A percentile compares a stretch with the other conserved stretches of the same genome.
These are phyloP conservation scores for Callospermophilus lateralis DNA, from an alignment of 2,113 vertebrate species.

Conservation along the genomic window DNA sequence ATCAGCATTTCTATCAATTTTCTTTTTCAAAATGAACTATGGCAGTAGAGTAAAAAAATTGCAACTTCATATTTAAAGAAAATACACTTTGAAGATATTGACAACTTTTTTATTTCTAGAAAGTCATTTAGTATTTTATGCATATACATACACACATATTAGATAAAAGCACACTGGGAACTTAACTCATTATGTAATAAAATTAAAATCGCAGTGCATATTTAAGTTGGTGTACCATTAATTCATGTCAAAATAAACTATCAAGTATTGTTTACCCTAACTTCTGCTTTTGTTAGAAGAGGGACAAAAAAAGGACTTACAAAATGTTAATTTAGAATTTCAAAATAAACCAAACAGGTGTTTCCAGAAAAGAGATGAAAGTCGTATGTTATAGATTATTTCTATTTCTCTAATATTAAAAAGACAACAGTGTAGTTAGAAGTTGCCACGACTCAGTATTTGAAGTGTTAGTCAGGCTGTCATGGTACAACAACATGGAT, in stretches of 20 bases:
- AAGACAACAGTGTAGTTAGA: conserved; percentile 47
- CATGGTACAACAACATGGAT: conserved; percentile 67
- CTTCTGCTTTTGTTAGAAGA: conserved; percentile 30
- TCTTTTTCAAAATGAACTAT: no score
- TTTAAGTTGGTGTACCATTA: neutral
- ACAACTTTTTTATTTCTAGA: conserved; percentile 32
- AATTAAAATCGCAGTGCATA: conserved; percentile 16
- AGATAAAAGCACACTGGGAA: neutral
- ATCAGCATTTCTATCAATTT: no score
- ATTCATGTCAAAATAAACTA: neutral
- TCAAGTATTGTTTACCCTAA: neutral
- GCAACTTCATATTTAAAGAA: no score
- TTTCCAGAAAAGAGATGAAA: neutral
- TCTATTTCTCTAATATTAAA: conserved; percentile 12
- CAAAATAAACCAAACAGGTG: neutral
- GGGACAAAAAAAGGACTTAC: neutral
- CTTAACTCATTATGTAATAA: neutral
- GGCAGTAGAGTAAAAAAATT: no score
- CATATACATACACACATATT: neutral
- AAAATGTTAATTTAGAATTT: neutral
- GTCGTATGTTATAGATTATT: neutral
- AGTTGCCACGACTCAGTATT: conserved; percentile 48
- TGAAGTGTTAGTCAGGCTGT: conserved; percentile 77
- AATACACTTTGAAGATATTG: neutral
- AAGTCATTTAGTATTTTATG: neutral